phyloP scores from a whole-genome alignment of 1,140 invertebrate species.

The Monomorium pharaonis region DNA sequence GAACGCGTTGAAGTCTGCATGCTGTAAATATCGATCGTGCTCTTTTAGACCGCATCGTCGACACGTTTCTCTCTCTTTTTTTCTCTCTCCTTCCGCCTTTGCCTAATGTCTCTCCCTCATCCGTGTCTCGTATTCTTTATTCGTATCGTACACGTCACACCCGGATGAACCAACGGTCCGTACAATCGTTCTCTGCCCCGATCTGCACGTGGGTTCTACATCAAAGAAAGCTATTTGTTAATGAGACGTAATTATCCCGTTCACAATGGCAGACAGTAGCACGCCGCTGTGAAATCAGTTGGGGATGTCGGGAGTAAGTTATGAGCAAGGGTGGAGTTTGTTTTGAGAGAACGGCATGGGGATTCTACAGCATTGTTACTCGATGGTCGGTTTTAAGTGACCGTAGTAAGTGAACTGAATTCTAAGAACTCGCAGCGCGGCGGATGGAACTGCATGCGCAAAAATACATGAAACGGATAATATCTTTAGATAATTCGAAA shows the following conservation, averaged over 20 bases:
- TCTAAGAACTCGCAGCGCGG: background rate
- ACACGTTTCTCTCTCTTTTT: constrained; percentile 32
- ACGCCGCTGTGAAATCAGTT: constrained; percentile 58
- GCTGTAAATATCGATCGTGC: constrained; percentile 73
- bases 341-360: background rate
- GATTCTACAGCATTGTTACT: background rate
- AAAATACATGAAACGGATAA: constrained; percentile 17
- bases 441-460: background rate
- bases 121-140: background rate
- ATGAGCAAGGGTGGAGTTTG: background rate
- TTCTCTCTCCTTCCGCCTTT: background rate
- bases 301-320: constrained; percentile 25
- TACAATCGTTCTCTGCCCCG: constrained; percentile 36
- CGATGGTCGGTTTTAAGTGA: background rate
- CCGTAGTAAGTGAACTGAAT: background rate
- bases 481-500: background rate
- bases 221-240: constrained; percentile 80
- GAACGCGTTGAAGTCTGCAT: constrained; percentile 42
- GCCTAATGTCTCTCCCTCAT: constrained; percentile 17
- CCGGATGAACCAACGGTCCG: background rate
- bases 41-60: constrained; percentile 71
- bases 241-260: constrained; percentile 78
- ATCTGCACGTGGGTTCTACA: constrained; percentile 70
- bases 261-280: constrained; percentile 67
- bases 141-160: constrained; percentile 26